These are phyloP conservation scores for Cheilosia grossa DNA, from an alignment of 2,888 invertebrate species.

Conservation along the genomic window DNA sequence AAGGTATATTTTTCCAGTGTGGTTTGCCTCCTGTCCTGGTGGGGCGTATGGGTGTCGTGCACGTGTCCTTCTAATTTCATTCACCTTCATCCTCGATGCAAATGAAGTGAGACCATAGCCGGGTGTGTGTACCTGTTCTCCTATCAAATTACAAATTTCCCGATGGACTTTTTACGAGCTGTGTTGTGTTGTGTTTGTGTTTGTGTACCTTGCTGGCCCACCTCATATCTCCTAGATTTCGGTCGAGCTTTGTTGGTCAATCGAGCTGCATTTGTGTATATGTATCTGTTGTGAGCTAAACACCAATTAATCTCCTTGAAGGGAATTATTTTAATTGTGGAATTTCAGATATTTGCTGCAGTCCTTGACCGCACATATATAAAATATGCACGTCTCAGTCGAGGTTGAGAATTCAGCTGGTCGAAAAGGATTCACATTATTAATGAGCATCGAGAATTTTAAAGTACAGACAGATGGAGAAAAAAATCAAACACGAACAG, in stretches of 20 bases:
- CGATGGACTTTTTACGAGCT: slow-evolving; percentile 35
- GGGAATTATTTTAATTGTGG: slow-evolving; percentile 26
- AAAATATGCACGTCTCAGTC: slow-evolving; percentile 42
- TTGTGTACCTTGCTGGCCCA: neutral
- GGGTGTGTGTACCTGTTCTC: slow-evolving; percentile 23
- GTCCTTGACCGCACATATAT: slow-evolving; percentile 27
- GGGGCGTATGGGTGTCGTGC: slow-evolving; percentile 7
- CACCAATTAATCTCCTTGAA: slow-evolving; percentile 53
- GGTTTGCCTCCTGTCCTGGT: slow-evolving; percentile 28
- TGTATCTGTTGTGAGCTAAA: slow-evolving; percentile 1
- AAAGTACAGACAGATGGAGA: slow-evolving; percentile 5
- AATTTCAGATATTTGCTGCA: slow-evolving; percentile 19
- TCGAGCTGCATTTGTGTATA: slow-evolving; percentile 1
- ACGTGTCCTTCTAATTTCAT: slow-evolving; percentile 25
- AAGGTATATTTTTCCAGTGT: slow-evolving; percentile 30
- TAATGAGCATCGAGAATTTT: slow-evolving; percentile 56
- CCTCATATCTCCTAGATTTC: slow-evolving; percentile 34
- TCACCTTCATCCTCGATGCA: slow-evolving; percentile 50
- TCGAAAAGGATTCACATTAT: slow-evolving; percentile 52
- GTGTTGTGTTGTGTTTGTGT: slow-evolving; percentile 2
- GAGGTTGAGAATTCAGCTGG: slow-evolving; percentile 10
- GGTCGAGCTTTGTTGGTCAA: slow-evolving; percentile 14
- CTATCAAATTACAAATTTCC: slow-evolving; percentile 69
- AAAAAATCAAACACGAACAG: neutral
- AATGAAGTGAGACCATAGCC: slow-evolving; percentile 39